These are phyloP conservation scores for Trachelus iudaicus DNA, from an alignment of 2,888 invertebrate species.

Conservation along the genomic window DNA sequence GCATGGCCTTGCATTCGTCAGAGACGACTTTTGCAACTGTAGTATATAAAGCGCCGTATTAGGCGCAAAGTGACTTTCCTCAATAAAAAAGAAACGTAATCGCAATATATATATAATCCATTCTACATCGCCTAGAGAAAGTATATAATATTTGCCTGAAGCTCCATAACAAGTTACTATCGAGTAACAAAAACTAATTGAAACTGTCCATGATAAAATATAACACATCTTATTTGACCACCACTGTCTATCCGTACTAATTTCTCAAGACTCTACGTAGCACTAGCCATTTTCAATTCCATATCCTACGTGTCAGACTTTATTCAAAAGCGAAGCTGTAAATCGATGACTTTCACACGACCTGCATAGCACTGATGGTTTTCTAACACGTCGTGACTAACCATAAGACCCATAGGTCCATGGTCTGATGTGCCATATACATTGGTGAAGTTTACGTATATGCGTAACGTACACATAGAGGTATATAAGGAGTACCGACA, in stretches of 20 bases:
- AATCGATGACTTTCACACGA: slow-evolving; percentile 7
- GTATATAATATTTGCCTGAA: background rate
- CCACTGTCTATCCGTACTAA: background rate
- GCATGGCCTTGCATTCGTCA: background rate
- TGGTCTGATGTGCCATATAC: background rate
- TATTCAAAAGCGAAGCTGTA: background rate
- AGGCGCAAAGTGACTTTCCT: background rate
- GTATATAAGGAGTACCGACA: background rate
- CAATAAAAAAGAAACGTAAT: background rate
- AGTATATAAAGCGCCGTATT: background rate
- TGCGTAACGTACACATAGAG: background rate
- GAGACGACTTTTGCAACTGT: background rate
- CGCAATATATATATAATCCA: background rate
- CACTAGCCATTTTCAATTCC: background rate
- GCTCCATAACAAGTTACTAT: background rate
- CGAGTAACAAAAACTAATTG: background rate
- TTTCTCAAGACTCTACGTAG: background rate
- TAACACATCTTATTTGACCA: background rate
- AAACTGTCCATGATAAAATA: background rate
- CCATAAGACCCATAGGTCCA: background rate
- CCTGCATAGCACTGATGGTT: background rate
- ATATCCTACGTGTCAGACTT: background rate
- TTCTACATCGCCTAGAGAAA: background rate
- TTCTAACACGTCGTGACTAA: background rate
- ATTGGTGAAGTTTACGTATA: background rate